Base-by-base conservation (phyloP, 2,797 vertebrate genomes). In the Diplodus sargus region DNA sequence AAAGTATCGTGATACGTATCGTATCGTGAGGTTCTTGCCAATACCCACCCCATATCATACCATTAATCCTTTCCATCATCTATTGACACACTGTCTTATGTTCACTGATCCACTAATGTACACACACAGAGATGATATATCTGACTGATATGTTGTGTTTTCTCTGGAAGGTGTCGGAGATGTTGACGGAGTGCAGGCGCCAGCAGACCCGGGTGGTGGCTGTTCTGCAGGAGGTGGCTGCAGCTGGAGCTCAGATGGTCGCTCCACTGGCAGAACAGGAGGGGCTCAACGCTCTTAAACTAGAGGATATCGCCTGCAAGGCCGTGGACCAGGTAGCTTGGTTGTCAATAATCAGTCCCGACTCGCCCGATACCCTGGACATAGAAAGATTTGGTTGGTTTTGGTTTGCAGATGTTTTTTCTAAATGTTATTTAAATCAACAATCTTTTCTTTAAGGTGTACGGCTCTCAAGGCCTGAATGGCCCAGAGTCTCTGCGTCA, bases 171-270 rank as follows among this genome's bases (percentile, higher is more conserved):
- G 97, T 98, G 43, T 95, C 96, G 0, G 97, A 98, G 83, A 93
- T 90, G 0, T 95, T 99, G 89, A 93, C 95, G 0, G 98, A 99
- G 48, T 96, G 97, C 92, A 95, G 97, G 69, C 96, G 96, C 67
- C 97, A 99, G 91, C 93, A 98, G 90, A 97, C 96, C 0, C 96
- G 97, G 66, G 97, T 97, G 86, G 97, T 99, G 78, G 98, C 97
- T 0, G 97, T 98, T 72, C 95, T 99, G 64, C 97, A 99, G 92
- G 97, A 99, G 78, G 95, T 98, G 84, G 97, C 97, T 0, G 97
- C 97, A 0, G 96, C 97, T 0, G 97, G 96, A 0, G 96, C 97
- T 7, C 98, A 98, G 94, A 95, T 97, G 92, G 89, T 97, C 0
- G 96, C 96, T 0, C 93, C 97, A 0, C 87, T 99, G 72, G 92